Base-by-base conservation (phyloP, 35 echinoderm and acorn worm species). In the Anneissia japonica region DNA sequence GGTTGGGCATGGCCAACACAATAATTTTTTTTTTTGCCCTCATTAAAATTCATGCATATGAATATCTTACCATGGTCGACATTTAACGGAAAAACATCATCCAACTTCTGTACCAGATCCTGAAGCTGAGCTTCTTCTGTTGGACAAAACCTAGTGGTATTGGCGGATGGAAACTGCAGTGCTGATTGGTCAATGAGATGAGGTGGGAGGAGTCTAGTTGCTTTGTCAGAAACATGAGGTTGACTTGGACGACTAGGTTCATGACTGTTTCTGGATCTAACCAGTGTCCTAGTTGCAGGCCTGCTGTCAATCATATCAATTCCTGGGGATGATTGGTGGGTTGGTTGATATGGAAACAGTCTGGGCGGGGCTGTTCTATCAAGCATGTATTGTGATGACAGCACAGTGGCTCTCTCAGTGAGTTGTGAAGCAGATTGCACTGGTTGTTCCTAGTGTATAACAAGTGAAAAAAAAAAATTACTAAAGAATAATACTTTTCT, bases 71-170 rank as follows among this genome's bases (percentile, higher is more conserved):
- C 51, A 64, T 64, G 39, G 37, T 32, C 36, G 85, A 73, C 34
- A 79, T 82, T 77, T 0, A 81, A 30, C n/a, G 91, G 91, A 75
- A 84, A 93, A 14, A 87, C 93, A 89, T 82, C 86, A n/a, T 79
- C 88, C 86, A 96, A 79, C 76, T 84, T 92, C 77, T 92, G 81
- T 39, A 97, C 72, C 73, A 97, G 38, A 19, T 97, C 94, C 36
- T 97, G 79, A 46, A 97, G 74, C 73, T 87, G 74, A 14, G 90
- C 94, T 46, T 97, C 94, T 39, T 97, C 94, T n/a, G 90, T 73
- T 34, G 90, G 90, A 83, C 84, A 93, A 26, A 89, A 81, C 78
- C 88, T 83, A 39, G 94, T 90, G 5, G 76, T 88, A 72, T 79
- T 88, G 74, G 85, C 56, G 28, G 87, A 90, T 30, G 94, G 94